phyloP scores from a whole-genome alignment of 2,888 invertebrate species.

The Athalia cordata region DNA sequence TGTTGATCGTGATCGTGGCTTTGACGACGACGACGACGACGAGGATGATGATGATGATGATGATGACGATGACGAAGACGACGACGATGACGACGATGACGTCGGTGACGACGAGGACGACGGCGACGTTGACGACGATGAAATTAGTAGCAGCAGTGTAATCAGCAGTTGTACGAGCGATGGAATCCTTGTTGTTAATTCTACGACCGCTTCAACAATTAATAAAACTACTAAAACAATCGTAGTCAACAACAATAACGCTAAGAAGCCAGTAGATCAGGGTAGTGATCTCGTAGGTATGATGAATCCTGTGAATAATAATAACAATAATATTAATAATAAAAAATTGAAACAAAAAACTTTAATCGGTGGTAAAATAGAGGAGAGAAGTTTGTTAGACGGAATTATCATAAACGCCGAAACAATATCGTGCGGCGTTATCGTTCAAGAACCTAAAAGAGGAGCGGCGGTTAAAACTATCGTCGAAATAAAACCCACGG shows the following conservation, averaged over 20 bases:
- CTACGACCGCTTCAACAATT: conserved; percentile 52
- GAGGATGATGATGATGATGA: conserved; percentile 45
- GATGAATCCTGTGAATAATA: conserved; percentile 2
- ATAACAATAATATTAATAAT: conserved; percentile 17
- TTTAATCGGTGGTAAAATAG: background rate
- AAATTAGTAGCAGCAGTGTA: conserved; percentile 65
- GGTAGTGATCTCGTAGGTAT: conserved; percentile 52
- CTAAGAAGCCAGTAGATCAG: too few species aligned
- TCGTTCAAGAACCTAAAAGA: conserved; percentile 53
- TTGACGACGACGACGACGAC: conserved; percentile 36
- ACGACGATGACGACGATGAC: conserved; percentile 52
- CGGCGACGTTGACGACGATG: conserved; percentile 74
- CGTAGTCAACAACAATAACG: too few species aligned
- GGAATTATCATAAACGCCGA: conserved; percentile 44
- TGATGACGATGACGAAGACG: conserved; percentile 29
- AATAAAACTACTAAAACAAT: conserved; percentile 59
- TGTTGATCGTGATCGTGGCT: conserved; percentile 45
- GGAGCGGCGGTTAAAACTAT: conserved; percentile 25
- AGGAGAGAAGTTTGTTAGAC: conserved; percentile 38
- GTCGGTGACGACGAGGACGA: conserved; percentile 61
- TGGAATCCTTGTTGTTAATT: conserved; percentile 14
- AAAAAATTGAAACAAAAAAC: too few species aligned
- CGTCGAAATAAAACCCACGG: conserved; percentile 8
- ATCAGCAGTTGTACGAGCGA: conserved; percentile 35
- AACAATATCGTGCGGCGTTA: conserved; percentile 52